Evolutionary conservation across 2,797 vertebrate species (phyloP).

Genomic region (Cheirogaleus major): DNA sequence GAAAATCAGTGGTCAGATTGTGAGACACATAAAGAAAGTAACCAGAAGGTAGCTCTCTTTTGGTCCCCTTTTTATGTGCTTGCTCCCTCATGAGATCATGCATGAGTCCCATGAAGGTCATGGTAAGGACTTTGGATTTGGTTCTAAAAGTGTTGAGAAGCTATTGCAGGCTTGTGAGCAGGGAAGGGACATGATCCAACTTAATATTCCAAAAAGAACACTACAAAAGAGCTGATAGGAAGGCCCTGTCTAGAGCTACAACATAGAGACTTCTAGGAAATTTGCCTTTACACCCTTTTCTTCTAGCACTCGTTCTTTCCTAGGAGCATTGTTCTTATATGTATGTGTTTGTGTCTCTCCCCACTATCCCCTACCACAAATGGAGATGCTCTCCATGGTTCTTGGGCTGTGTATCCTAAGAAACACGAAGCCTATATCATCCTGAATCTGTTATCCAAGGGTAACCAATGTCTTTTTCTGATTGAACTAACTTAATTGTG

Average conservation of each 20-base stretch:
- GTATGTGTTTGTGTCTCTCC: neutral
- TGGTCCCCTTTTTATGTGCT: neutral
- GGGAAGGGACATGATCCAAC: neutral
- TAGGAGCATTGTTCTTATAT: conserved; percentile 5
- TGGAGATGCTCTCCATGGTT: neutral
- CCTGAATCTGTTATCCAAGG: conserved; percentile 21
- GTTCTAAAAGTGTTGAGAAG: conserved; percentile 46
- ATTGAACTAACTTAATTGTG: neutral
- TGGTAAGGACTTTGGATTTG: conserved; percentile 40
- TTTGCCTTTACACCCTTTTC: neutral
- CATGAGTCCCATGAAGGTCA: neutral
- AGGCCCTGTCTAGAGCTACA: neutral
- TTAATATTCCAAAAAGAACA: conserved; percentile 41
- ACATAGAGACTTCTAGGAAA: conserved; percentile 9
- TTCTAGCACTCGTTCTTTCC: neutral
- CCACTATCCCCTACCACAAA: neutral
- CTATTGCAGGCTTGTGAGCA: neutral
- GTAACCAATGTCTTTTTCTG: conserved; percentile 8
- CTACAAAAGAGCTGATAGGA: neutral
- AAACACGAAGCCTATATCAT: conserved; percentile 17
- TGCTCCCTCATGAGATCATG: neutral
- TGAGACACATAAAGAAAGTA: conserved; percentile 36
- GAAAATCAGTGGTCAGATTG: conserved; percentile 19
- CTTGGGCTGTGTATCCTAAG: neutral
- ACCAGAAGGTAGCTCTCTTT: conserved; percentile 39